Evolutionary conservation across 2,113 vertebrate genomes (phyloP), one percentile per base, ranked within the genome.

Genomic region (Pituophis catenifer): DNA sequence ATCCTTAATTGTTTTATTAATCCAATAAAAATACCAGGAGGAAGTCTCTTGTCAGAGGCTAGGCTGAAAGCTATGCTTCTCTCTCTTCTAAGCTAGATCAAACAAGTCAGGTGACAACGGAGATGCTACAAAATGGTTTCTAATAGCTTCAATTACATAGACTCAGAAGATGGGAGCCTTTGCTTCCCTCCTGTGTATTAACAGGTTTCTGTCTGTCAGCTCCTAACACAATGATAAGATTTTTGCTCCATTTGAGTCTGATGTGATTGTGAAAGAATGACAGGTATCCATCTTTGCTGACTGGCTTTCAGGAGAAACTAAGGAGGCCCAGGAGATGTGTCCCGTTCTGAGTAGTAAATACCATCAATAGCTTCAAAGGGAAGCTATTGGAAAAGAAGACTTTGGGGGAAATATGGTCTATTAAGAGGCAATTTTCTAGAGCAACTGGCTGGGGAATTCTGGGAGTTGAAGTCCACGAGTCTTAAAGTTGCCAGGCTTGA

Each of bases 211-310:
- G 0, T 17, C 33, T 93, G 94, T 86, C 91, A 57, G 57, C 50
- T 93, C 59, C 91, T 89, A 75, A 93, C 53, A 95, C 94, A 86
- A 94, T 89, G 92, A 92, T 93, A 93, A 91, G 92, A 91, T 92
- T 95, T 93, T 92, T 70, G 90, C 89, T 93, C 94, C 89, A 93
- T 91, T 95, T 93, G 29, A 89, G 93, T 94, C 55, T 96, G 94
- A 94, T 91, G 81, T 75, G 86, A 95, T 44, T 94, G 93, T 94
- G 96, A 97, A 97, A 59, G 91, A 94, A 70, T 89, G 95, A 96
- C 95, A 96, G 95, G 95, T 94, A 96, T 95, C 95, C 92, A 92
- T 96, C 95, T 86, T 59, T 95, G 94, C 94, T 93, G 95, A 23
- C 92, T 21, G 93, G 91, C 58, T 95, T 86, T 89, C 70, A 94